A percentile compares a stretch with the other conserved stretches of the same genome.
These are phyloP conservation scores for Prosapia bicincta DNA, from an alignment of 2,888 invertebrate genomes.

Conservation along the genomic window DNA sequence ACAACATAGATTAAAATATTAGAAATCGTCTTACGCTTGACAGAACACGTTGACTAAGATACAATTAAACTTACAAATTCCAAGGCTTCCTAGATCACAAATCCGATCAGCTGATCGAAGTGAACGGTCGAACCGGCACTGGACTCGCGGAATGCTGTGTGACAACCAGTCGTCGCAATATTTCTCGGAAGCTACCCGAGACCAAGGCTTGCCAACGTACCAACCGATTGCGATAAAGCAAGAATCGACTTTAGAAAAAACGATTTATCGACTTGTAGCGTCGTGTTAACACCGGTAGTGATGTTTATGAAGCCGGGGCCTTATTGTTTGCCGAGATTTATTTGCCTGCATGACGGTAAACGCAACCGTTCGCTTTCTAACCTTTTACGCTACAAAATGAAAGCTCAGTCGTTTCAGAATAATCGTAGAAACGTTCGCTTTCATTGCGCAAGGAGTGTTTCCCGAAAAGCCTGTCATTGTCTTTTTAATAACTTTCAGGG, in stretches of 20 bases:
- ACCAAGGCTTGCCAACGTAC: neutral
- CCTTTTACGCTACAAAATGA: no score
- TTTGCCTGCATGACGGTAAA: neutral
- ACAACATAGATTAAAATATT: no score
- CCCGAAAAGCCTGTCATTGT: no score
- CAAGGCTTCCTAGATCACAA: no score
- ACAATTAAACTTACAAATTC: no score
- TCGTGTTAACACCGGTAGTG: neutral
- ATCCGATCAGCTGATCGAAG: neutral
- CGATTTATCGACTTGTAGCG: neutral
- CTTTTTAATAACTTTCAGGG: no score
- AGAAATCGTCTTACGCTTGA: no score
- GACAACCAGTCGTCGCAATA: neutral
- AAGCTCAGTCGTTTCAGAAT: no score
- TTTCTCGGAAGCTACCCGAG: neutral
- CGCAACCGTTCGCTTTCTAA: neutral
- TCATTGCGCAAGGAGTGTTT: no score
- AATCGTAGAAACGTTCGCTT: no score
- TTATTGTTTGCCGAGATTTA: neutral
- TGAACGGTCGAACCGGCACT: neutral
- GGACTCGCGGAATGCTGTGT: neutral
- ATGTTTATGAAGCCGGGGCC: neutral
- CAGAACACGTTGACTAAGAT: no score
- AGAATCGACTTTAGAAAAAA: neutral
- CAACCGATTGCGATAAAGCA: neutral